A percentile compares a stretch with the other conserved stretches of the same genome.
Evolutionary conservation across 2,888 invertebrate species (phyloP).

Genomic region (Yponomeuta malinellus): DNA sequence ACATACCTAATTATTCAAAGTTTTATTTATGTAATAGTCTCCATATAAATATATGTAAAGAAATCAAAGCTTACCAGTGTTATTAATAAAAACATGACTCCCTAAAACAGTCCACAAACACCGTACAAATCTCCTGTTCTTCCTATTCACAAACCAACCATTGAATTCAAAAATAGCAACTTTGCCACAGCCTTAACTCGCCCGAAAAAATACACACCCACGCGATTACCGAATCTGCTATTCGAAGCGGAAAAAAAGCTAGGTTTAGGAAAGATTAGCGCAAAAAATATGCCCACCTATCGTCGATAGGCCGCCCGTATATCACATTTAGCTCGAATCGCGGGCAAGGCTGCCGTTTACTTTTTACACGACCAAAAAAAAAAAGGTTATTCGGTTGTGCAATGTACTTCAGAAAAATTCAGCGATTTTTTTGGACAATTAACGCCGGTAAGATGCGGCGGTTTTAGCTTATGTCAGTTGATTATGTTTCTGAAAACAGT

Average conservation of each 20-base stretch:
- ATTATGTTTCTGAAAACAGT: too few species aligned
- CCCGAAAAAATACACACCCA: neutral
- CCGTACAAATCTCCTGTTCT: neutral
- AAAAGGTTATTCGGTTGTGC: neutral
- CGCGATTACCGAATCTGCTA: neutral
- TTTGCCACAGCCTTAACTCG: neutral
- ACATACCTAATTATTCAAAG: too few species aligned
- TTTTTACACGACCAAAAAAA: neutral
- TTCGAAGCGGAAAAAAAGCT: neutral
- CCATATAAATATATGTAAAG: too few species aligned
- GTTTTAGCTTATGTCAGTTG: too few species aligned
- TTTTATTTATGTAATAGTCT: too few species aligned
- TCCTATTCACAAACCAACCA: neutral
- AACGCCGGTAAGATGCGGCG: neutral
- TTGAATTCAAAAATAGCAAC: neutral
- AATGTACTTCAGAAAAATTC: neutral
- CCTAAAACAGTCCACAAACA: too few species aligned
- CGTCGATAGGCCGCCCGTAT: neutral
- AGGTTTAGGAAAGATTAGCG: neutral
- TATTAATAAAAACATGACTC: too few species aligned
- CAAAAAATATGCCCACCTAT: neutral
- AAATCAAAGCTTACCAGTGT: too few species aligned
- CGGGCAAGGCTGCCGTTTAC: neutral
- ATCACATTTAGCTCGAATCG: neutral
- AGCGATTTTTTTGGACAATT: neutral